Evolutionary conservation across 2,888 invertebrate genomes (phyloP).

Genomic region (Dryococelus australis): DNA sequence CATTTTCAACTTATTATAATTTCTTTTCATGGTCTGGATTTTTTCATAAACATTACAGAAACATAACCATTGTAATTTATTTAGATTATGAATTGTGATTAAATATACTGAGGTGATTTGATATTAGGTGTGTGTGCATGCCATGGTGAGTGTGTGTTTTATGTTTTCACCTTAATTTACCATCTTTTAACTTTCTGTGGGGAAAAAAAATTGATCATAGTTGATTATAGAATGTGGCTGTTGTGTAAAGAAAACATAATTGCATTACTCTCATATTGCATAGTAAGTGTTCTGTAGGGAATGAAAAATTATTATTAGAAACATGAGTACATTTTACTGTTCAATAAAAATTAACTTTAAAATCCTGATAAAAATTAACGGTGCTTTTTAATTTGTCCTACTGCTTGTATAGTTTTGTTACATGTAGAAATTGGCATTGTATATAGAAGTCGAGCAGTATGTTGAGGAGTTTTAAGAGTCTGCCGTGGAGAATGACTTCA

Average conservation of each 20-base stretch:
- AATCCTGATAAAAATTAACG: constrained; percentile 42
- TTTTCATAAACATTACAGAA: background rate
- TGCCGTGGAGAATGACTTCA: background rate
- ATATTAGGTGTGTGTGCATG: background rate
- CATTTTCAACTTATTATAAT: background rate
- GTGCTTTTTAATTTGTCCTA: constrained; percentile 44
- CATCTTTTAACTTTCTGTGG: background rate
- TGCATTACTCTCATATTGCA: constrained; percentile 8
- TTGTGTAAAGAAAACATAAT: constrained; percentile 16
- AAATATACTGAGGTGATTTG: background rate
- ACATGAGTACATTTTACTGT: constrained; percentile 43
- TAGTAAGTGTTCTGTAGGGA: constrained; percentile 31
- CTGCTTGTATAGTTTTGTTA: constrained; percentile 45
- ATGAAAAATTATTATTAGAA: constrained; percentile 34
- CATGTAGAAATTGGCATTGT: constrained; percentile 13
- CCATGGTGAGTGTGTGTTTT: constrained; percentile 32
- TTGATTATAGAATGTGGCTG: background rate
- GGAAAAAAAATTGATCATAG: background rate
- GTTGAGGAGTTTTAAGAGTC: constrained; percentile 29
- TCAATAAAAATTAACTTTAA: constrained; percentile 39
- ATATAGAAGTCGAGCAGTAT: background rate
- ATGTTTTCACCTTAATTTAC: constrained; percentile 21
- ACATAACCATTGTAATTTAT: background rate
- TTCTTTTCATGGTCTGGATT: background rate
- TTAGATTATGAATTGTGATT: background rate